Base-by-base conservation (phyloP, 92 coral and sea anemone species). In the Heteractis magnifica region DNA sequence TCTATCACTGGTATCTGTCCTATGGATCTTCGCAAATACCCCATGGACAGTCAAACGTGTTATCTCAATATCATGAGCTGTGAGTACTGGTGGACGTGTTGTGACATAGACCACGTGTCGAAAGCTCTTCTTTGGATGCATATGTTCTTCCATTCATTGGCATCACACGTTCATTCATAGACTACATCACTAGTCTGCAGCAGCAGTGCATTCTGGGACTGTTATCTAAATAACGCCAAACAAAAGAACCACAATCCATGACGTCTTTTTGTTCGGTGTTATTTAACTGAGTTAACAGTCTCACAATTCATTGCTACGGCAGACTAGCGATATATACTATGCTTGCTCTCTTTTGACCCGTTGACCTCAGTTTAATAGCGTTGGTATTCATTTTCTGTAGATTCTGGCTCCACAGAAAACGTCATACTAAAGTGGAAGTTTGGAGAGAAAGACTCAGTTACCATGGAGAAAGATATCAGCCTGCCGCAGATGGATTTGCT, bases 401-500 rank as follows among this genome's bases (percentile, higher is more conserved):
- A 89, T 71, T 89, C 95, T 26, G 86, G 88, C 20, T 80, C 90
- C 3, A 79, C 82, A 16, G 51, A 76, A 3, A 84, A 90, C 71
- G 76, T 81, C 5, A 71, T 75, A 18, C 81, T 89, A 52, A 89
- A 84, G 76, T 92, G 95, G 95, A 88, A 81, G 77, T 77, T 65
- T 11, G 95, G 95, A 2, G 88, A 74, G 52, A 64, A 26, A 3
- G 72, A 68, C 15, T 92, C 95, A n/a, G 90, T 92, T 55, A 82
- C 91, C 19, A 81, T 75, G 21, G 62, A 87, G 1, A 18, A 81
- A 9, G 90, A 87, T 14, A 92, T 92, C 55, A 87, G 73, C 49
- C 89, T 92, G 16, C 95, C 95, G 51, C 92, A 87, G 80, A 87
- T 92, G 92, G 95, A 92, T 79, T 52, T 92, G 53, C 70, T 86